Evolutionary conservation across 2,797 vertebrate genomes (phyloP).

Genomic region (Danio albolineatus): DNA sequence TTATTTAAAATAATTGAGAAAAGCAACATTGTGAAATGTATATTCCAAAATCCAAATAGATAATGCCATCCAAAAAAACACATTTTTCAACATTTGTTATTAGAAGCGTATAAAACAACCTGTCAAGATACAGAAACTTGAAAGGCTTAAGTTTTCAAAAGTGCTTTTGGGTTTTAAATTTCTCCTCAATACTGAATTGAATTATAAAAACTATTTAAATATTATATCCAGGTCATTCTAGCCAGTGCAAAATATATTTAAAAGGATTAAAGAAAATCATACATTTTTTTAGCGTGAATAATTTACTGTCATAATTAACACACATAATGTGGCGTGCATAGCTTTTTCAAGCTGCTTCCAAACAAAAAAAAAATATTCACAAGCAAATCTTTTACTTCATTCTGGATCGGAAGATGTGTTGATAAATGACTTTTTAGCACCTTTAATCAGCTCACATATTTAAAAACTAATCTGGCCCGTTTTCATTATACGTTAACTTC

Average conservation of each 20-base stretch:
- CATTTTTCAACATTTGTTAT: neutral
- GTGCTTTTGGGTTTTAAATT: no score
- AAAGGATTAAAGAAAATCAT: neutral
- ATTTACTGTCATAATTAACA: neutral
- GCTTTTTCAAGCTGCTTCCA: neutral
- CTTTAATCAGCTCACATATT: no score
- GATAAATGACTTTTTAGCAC: neutral
- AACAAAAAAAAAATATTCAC: neutral
- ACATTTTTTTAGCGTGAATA: neutral
- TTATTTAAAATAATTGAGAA: constrained; percentile 3
- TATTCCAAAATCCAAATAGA: neutral
- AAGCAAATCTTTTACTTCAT: no score
- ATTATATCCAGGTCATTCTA: neutral
- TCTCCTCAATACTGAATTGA: neutral
- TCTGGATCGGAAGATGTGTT: no score
- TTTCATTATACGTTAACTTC: neutral
- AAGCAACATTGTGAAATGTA: neutral
- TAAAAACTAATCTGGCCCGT: no score
- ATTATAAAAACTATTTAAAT: neutral
- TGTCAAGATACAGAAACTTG: neutral
- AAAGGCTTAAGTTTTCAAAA: neutral
- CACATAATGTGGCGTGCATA: neutral
- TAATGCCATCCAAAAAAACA: neutral
- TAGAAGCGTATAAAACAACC: neutral
- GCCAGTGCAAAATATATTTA: neutral